Evolutionary conservation across 1,140 invertebrate genomes (phyloP).

Genomic region (Sycophila sp.): DNA sequence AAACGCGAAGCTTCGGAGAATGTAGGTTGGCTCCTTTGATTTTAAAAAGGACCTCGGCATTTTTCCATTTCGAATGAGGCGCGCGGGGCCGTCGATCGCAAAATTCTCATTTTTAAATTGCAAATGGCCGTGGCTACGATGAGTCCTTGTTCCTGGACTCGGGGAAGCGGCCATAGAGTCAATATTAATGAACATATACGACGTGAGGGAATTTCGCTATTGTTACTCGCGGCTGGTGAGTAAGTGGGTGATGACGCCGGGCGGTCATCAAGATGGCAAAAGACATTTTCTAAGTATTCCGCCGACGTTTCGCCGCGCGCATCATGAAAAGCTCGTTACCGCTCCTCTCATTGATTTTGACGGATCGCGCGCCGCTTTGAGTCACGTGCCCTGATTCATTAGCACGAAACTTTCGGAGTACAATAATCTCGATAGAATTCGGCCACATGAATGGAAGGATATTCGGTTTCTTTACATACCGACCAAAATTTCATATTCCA

Average conservation of each 20-base stretch:
- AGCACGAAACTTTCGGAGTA: neutral
- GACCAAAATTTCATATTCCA: too few relatives aligned
- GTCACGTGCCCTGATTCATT: constrained; percentile 22
- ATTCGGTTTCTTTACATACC: too few relatives aligned
- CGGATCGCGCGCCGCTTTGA: neutral
- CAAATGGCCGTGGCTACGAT: neutral
- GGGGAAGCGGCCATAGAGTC: neutral
- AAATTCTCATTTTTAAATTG: neutral
- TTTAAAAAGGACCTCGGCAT: too few relatives aligned
- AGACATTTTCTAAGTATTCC: constrained; percentile 2
- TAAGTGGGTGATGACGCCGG: neutral
- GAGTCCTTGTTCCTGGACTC: neutral
- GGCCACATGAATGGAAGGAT: too few relatives aligned
- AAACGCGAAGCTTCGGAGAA: too few relatives aligned
- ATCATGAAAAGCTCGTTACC: neutral
- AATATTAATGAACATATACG: constrained; percentile 7
- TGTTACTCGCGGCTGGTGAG: neutral
- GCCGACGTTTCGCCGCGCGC: neutral
- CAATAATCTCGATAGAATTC: constrained; percentile 2
- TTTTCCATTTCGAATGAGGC: neutral
- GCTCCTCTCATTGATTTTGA: neutral
- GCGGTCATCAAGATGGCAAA: constrained; percentile 2
- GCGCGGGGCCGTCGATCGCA: neutral
- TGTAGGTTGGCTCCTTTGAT: neutral
- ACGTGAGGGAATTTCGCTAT: constrained; percentile 7